Evolutionary conservation across 2,888 invertebrate species (phyloP).

Genomic region (Pilophorus perplexus): DNA sequence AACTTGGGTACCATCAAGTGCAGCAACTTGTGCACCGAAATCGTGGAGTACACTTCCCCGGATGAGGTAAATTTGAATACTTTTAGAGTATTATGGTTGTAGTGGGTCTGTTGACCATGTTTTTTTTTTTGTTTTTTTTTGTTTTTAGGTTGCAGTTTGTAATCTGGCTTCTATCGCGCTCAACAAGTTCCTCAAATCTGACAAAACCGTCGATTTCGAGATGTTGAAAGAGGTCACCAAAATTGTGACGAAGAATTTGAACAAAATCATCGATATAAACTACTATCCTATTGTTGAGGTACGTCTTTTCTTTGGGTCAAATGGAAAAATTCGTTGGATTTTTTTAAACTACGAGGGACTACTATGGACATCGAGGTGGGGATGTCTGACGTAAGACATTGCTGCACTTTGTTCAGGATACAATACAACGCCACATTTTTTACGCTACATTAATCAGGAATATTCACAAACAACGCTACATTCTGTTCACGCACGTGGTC

Average conservation of each 20-base stretch:
- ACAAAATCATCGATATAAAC: conserved; percentile 95
- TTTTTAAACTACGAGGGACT: neutral
- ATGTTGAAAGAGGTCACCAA: conserved; percentile 85
- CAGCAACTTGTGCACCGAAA: conserved; percentile 97
- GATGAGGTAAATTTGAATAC: conserved; percentile 65
- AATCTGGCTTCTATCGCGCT: conserved; percentile 96
- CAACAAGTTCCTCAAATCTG: conserved; percentile 83
- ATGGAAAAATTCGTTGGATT: neutral
- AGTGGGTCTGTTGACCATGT: no score
- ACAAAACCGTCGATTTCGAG: conserved; percentile 79
- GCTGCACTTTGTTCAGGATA: no score
- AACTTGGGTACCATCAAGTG: conserved; percentile 98
- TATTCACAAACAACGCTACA: no score
- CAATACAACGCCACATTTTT: no score
- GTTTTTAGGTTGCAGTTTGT: conserved; percentile 78
- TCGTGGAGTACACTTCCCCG: conserved; percentile 86
- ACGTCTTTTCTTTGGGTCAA: conserved; percentile 10
- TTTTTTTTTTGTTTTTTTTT: neutral
- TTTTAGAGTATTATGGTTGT: neutral
- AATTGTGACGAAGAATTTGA: conserved; percentile 84
- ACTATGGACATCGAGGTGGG: no score
- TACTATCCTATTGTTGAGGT: conserved; percentile 93
- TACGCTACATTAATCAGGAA: no score
- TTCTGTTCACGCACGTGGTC: no score
- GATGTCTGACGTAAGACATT: no score